These are phyloP conservation scores for Anableps anableps DNA, from an alignment of 2,797 vertebrate species.

Conservation along the genomic window DNA sequence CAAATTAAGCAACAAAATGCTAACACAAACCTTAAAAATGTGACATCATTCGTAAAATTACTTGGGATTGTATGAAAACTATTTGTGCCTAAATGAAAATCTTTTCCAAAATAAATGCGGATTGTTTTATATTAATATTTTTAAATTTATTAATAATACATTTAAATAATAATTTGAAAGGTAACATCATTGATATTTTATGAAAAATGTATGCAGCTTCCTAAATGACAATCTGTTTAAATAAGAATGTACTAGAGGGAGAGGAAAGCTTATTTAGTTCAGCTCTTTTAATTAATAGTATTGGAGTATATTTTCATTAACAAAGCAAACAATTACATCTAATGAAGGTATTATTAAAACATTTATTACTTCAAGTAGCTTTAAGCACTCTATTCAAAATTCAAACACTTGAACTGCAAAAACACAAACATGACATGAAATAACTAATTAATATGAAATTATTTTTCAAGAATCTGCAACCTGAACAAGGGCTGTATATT, in stretches of 20 bases:
- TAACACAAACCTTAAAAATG: neutral
- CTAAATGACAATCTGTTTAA: neutral
- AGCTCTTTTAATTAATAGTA: neutral
- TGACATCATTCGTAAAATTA: neutral
- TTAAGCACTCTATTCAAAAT: neutral
- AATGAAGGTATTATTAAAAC: neutral
- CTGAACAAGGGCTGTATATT: neutral
- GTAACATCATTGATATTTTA: neutral
- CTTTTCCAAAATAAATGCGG: neutral
- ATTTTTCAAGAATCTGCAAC: neutral
- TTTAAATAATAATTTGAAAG: neutral
- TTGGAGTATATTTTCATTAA: neutral
- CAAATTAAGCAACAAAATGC: neutral
- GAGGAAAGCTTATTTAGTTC: neutral
- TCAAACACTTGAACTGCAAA: neutral
- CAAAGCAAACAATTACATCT: neutral
- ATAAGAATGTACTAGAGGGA: neutral
- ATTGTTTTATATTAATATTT: neutral
- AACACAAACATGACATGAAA: neutral
- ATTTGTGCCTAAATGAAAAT: neutral
- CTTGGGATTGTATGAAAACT: neutral
- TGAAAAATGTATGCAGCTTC: neutral
- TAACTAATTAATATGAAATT: neutral
- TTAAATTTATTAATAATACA: neutral
- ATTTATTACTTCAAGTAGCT: neutral